Percentiles rank a stretch among this genome's conserved stretches.
Evolutionary conservation across 2,113 vertebrate genomes (phyloP).

Genomic region (Procavia capensis): DNA sequence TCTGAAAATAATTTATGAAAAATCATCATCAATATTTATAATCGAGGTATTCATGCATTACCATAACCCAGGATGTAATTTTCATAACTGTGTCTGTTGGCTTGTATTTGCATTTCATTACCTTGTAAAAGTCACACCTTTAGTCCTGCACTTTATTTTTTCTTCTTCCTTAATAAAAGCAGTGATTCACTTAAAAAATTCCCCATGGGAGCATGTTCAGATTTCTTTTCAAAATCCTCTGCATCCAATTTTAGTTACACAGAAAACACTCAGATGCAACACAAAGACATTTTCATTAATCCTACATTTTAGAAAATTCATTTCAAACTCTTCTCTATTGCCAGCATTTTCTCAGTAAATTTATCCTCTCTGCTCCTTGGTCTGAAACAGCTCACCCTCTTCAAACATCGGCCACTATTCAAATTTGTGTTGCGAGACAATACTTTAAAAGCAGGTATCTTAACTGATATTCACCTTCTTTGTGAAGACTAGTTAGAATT

Average conservation of each 20-base stretch:
- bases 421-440: conserved; percentile 8
- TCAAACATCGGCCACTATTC: conserved; percentile 60
- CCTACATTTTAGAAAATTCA: conserved; percentile 47
- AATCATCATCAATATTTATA: conserved; percentile 16
- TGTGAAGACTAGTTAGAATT: not conserved
- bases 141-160: not conserved
- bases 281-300: conserved; percentile 63
- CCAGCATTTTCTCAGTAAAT: conserved; percentile 53
- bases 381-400: conserved; percentile 54
- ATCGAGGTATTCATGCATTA: not conserved
- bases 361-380: conserved; percentile 31
- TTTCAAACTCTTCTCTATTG: conserved; percentile 26
- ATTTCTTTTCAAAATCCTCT: conserved; percentile 52
- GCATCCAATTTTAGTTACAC: conserved; percentile 22
- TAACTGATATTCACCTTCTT: not conserved
- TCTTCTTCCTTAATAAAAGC: conserved; percentile 8
- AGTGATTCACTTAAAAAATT: conserved; percentile 7
- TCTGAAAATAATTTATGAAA: not conserved
- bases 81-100: not conserved
- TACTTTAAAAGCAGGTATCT: conserved; percentile 47
- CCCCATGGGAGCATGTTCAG: conserved; percentile 10
- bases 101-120: conserved; percentile 50
- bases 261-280: conserved; percentile 35
- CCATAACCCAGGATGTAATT: not conserved
- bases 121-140: not conserved